Percentiles rank a stretch among this genome's conserved stretches.
Evolutionary conservation across 1,140 invertebrate genomes (phyloP).

Genomic region (Drosophila murphyi): DNA sequence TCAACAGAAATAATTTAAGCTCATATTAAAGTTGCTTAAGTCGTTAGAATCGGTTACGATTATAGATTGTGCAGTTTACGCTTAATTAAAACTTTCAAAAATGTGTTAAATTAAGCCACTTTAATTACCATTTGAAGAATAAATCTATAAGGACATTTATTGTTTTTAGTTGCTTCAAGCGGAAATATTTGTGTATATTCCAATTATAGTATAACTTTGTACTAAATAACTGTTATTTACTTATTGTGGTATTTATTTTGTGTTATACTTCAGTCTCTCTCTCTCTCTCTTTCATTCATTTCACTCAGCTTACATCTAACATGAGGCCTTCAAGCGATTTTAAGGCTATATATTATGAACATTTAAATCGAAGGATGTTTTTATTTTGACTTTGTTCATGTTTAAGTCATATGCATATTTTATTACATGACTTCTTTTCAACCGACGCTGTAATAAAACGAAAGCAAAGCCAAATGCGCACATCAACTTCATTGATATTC

Average conservation of each 20-base stretch:
- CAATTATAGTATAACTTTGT: not conserved
- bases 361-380: too few species aligned
- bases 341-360: too few species aligned
- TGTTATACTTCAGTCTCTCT: too few species aligned
- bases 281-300: too few species aligned
- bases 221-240: not conserved
- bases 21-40: conserved; percentile 27
- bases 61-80: conserved; percentile 27
- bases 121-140: conserved; percentile 19
- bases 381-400: too few species aligned
- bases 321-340: too few species aligned
- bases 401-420: too few species aligned
- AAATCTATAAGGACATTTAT: not conserved
- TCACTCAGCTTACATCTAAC: too few species aligned
- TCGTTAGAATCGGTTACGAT: conserved; percentile 4
- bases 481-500: not conserved
- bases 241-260: not conserved
- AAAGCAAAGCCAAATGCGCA: not conserved
- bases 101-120: conserved; percentile 16
- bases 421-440: too few species aligned
- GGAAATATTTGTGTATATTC: too few species aligned
- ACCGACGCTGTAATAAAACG: too few species aligned
- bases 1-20: conserved; percentile 65
- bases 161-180: not conserved
- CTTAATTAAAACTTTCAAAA: conserved; percentile 33